These are phyloP conservation scores for Gryllus longicercus DNA, from an alignment of 2,888 invertebrate genomes.

Conservation along the genomic window DNA sequence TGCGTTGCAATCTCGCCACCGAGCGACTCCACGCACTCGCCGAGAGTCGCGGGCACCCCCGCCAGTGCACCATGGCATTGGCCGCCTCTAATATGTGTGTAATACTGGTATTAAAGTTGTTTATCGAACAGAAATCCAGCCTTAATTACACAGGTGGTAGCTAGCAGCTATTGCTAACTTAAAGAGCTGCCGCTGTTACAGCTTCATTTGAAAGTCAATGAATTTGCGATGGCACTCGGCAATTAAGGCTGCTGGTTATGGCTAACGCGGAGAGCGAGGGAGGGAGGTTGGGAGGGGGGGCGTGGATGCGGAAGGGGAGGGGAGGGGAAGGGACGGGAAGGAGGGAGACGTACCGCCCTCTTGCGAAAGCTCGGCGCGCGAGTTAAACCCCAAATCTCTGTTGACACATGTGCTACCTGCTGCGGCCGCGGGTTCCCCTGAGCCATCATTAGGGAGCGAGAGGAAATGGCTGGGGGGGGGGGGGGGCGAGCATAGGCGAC, in stretches of 20 bases:
- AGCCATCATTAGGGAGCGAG: too few species aligned
- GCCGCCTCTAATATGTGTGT: conserved; percentile 6
- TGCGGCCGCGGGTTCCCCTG: too few species aligned
- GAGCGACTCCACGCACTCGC: too few species aligned
- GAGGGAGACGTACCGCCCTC: background rate
- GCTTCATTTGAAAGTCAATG: conserved; percentile 17
- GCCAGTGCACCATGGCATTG: background rate
- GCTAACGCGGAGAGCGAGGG: background rate
- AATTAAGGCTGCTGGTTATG: conserved; percentile 6
- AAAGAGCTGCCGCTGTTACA: background rate
- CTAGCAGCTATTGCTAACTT: conserved; percentile 17
- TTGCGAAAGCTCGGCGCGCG: background rate
- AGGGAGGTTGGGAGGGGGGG: background rate
- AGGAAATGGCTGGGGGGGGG: too few species aligned
- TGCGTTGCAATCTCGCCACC: too few species aligned
- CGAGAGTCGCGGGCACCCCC: too few species aligned
- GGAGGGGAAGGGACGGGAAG: conserved; percentile 1
- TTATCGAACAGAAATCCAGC: background rate
- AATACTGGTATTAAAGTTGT: conserved; percentile 8
- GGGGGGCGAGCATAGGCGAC: too few species aligned
- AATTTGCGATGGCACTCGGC: conserved; percentile 3
- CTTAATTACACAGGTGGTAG: conserved; percentile 10
- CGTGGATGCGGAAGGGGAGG: background rate
- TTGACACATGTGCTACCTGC: too few species aligned
- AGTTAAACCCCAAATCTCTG: too few species aligned